Percentiles rank a stretch among this genome's conserved stretches.
Conservation (phyloP, 2,113 vertebrate species). For the Empidonax alnorum region DNA sequence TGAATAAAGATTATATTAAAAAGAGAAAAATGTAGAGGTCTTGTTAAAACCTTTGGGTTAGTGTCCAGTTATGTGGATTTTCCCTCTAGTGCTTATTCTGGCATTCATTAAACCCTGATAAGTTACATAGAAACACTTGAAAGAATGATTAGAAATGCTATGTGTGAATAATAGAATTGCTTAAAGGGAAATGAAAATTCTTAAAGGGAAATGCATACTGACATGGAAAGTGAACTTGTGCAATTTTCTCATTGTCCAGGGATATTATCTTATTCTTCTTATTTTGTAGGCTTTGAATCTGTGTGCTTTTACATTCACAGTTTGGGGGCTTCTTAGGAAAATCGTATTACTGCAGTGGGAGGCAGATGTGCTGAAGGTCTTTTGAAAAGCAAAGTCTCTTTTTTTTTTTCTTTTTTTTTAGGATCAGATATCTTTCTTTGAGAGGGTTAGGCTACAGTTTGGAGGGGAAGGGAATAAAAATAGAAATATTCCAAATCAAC, state of each 20-base stretch:
- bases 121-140: conserved; percentile 66
- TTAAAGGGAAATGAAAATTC: conserved; percentile 68
- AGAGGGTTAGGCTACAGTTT: background rate
- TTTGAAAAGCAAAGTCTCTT: background rate
- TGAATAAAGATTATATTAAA: conserved; percentile 64
- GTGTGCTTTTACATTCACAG: conserved; percentile 57
- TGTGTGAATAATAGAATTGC: conserved; percentile 68
- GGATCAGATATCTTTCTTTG: background rate
- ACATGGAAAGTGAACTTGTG: conserved; percentile 61
- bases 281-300: conserved; percentile 30
- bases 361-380: background rate
- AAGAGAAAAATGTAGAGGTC: conserved; percentile 53
- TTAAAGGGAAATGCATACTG: conserved; percentile 70
- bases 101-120: conserved; percentile 71
- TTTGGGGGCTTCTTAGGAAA: conserved; percentile 46
- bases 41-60: conserved; percentile 65
- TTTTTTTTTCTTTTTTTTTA: background rate
- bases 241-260: conserved; percentile 59
- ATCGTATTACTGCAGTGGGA: background rate
- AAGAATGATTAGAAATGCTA: conserved; percentile 71
- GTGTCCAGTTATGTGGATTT: conserved; percentile 67
- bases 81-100: conserved; percentile 63
- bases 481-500: background rate
- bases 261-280: conserved; percentile 39
- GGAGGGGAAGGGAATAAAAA: background rate